Evolutionary conservation across 2,888 invertebrate species (phyloP), one percentile per base, ranked within the genome.

Genomic region (Dendrolimus pini): DNA sequence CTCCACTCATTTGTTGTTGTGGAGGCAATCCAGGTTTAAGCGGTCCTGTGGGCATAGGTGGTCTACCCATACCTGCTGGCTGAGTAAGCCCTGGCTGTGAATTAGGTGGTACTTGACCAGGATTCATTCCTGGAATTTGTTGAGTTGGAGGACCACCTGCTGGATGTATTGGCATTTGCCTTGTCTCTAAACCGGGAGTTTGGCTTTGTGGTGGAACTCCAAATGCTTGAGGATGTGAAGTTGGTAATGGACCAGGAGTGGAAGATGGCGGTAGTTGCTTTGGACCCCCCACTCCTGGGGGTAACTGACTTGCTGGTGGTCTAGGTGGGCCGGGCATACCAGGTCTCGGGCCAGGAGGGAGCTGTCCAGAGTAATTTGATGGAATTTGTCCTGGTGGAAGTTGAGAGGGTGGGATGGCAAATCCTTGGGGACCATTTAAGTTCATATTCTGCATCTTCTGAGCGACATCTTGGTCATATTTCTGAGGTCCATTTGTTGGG

Each of bases 381-480:
- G 80, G 82, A 59, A 76, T 77, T 61, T 80, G 78, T 3, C 79
- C 80, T 13, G 82, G 77, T 7, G 81, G 75, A 55, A 86, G 64
- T 60, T 89, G 90, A 41, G 83, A 73, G n/a, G 80, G 62, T 30
- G 89, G 85, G 58, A 86, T 80, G 55, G 73, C 70, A 54, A 75
- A 75, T 6, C 81, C 80, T 65, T 80, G 84, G 9, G 85, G 80
- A 1, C 86, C 85, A 69, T 86, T 89, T 55, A 90, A 64, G 65
- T 77, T 89, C 78, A 91, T 84, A 55, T 72, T 82, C 59, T 91
- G 88, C 84, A 91, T 87, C 63, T 91, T 91, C 61, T 89, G 88
- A 9, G 88, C 72, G 77, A 91, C 83, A 9, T 89, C 87, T 18
- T 68, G 78, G 52, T 83, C 80, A 57, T 73, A 76, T 59, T 78